Evolutionary conservation across 2,113 vertebrate genomes (phyloP), one percentile per base, ranked within the genome.

Genomic region (Piprites chloris): DNA sequence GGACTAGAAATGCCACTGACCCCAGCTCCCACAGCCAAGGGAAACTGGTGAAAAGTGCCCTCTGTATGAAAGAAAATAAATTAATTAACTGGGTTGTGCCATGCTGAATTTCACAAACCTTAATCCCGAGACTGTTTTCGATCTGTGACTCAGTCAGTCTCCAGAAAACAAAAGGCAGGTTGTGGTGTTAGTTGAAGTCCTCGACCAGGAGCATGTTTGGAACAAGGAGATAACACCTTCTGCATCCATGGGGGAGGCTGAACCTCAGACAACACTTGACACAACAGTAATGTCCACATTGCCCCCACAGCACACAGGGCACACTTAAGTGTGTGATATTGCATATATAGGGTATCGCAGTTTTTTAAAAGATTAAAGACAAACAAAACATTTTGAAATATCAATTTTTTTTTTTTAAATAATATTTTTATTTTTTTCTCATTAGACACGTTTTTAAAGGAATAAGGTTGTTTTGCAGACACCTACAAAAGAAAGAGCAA

Each of bases 381-480:
- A 83, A 65, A 49, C 2, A 17, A 49, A 67, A 5, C 22, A 30
- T 73, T 90, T 61, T 41, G 5, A 83, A 85, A 65, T 0, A 77
- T 4, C 3, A 2, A n/a, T n/a, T n/a, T n/a, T n/a, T n/a, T n/a
- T n/a, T n/a, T n/a, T n/a, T n/a, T n/a, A n/a, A n/a, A n/a, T n/a
- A n/a, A n/a, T n/a, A n/a, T n/a, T n/a, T n/a, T n/a, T n/a, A n/a
- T 1, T 9, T 71, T 28, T 28, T 63, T 75, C 11, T 50, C 19
- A 2, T 32, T 42, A 37, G 6, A 41, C 23, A 16, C 6, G 47
- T 67, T 12, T 65, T 9, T 22, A 47, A 72, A 67, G 18, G 14
- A n/a, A 2, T 0, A 1, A 4, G 1, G 5, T 4, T 49, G 13
- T 9, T 58, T 19, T 21, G 14, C 10, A 28, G 14, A 68, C 2